Base-by-base conservation (phyloP, 2,797 vertebrate species). In the Acanthurus tractus region DNA sequence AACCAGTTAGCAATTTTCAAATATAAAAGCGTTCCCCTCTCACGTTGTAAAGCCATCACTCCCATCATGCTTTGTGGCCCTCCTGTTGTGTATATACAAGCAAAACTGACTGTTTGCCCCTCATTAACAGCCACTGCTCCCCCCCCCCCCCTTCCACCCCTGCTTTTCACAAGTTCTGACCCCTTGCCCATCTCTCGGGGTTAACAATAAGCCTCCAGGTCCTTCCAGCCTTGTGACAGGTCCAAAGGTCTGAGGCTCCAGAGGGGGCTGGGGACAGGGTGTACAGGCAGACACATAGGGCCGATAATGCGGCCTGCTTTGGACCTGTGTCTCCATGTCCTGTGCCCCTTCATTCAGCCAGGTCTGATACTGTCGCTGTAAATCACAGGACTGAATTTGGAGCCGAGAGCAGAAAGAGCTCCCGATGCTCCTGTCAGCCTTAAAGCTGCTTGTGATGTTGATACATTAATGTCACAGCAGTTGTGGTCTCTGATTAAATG, bases 361-460 rank as follows among this genome's bases (percentile, higher is more conserved):
- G 82, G 81, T 74, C 84, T 23, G 67, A 68, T 79, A 85, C 87
- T 88, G 84, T 94, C 91, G 91, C 78, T 83, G 86, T 90, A 87
- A 94, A 94, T 95, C 94, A 94, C 65, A 69, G 78, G 67, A 74
- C 73, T 92, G 92, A 94, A 94, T 92, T 89, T 87, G 80, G 88
- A 92, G 74, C 68, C 64, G 55, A 70, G 88, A 92, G 74, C 68
- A 66, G 57, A 70, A 64, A 63, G 50, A 64, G 83, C 74, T 55
- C 56, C 66, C 71, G 49, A 73, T 80, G 79, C 55, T 82, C 46
- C 61, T 79, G 72, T 80, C 74, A 77, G 61, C 74, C 71, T 78
- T 57, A 70, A 74, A 79, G 71, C 74, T 64, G 77, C 54, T 78
- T 44, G 44, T 45, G 22, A 77, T 13, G 20, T 18, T 38, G 48